phyloP scores from a whole-genome alignment of 2,113 vertebrate genomes.

The Oncorhynchus tshawytscha region DNA sequence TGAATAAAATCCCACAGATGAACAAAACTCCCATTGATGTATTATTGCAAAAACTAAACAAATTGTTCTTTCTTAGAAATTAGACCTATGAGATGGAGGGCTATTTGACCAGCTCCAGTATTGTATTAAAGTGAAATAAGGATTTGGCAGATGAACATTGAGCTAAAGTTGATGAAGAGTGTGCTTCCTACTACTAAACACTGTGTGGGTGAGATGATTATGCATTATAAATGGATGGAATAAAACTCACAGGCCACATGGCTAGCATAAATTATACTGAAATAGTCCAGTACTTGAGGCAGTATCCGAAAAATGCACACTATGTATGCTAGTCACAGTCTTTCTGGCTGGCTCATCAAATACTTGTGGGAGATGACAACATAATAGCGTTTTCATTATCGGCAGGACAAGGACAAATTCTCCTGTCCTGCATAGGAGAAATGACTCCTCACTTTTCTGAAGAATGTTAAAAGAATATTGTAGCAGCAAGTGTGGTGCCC shows the following conservation, averaged over 20 bases:
- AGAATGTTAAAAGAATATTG: background rate
- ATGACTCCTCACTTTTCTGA: too few species aligned
- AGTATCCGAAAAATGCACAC: background rate
- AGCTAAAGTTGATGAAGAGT: background rate
- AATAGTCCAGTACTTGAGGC: background rate
- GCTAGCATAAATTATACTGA: background rate
- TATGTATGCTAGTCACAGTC: background rate
- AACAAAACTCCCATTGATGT: conserved; percentile 29
- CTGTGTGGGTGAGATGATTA: too few species aligned
- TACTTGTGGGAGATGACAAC: background rate
- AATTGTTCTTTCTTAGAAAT: conserved; percentile 25
- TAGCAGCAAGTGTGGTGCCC: background rate
- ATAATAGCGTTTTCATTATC: background rate
- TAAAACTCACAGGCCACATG: conserved; percentile 1
- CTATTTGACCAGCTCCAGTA: conserved; percentile 4
- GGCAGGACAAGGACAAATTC: background rate
- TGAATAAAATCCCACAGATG: conserved; percentile 22
- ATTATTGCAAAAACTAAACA: conserved; percentile 41
- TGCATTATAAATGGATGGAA: background rate
- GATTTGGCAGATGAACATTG: conserved; percentile 11
- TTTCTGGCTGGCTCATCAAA: background rate
- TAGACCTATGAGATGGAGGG: conserved; percentile 11
- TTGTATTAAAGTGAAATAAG: conserved; percentile 19
- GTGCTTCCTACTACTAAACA: background rate
- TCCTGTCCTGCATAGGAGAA: background rate